A percentile compares a stretch with the other conserved stretches of the same genome.
phyloP scores from a whole-genome alignment of 2,888 invertebrate genomes.

The Caenorhabditis sp. region DNA sequence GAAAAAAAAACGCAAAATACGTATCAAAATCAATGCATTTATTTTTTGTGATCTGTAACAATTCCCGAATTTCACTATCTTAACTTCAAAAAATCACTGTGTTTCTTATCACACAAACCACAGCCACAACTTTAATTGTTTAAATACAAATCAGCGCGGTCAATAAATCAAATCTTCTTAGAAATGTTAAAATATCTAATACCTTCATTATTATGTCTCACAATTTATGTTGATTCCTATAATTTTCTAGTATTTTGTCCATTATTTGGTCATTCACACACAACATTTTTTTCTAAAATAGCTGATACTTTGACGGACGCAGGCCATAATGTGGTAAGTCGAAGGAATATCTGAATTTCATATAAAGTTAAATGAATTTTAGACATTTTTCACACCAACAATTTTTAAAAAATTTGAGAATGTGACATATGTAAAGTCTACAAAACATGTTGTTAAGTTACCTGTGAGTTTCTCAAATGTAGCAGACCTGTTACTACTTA shows the following conservation, averaged over 20 bases:
- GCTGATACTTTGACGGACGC: constrained; percentile 38
- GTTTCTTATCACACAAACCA: no score
- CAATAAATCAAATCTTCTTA: no score
- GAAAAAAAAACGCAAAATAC: no score
- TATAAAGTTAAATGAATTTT: background rate
- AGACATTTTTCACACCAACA: constrained; percentile 17
- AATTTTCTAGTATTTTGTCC: constrained; percentile 26
- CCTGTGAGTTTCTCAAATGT: constrained; percentile 10
- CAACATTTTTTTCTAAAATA: constrained; percentile 21
- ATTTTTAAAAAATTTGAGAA: constrained; percentile 8
- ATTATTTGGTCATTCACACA: constrained; percentile 36
- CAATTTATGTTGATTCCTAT: constrained; percentile 3
- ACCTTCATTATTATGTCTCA: no score
- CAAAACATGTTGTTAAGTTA: constrained; percentile 19
- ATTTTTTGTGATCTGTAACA: no score
- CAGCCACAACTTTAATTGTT: no score
- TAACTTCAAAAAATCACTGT: no score
- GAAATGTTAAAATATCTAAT: no score
- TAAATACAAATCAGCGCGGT: no score
- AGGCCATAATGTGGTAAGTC: constrained; percentile 45
- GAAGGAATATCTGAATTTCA: no score
- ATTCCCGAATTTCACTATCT: no score
- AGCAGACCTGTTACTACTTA: background rate
- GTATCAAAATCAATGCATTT: no score
- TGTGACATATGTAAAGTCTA: constrained; percentile 14